Evolutionary conservation across 2,797 vertebrate species (phyloP), one percentile per base, ranked within the genome.

Genomic region (Rhinoraja longicauda): DNA sequence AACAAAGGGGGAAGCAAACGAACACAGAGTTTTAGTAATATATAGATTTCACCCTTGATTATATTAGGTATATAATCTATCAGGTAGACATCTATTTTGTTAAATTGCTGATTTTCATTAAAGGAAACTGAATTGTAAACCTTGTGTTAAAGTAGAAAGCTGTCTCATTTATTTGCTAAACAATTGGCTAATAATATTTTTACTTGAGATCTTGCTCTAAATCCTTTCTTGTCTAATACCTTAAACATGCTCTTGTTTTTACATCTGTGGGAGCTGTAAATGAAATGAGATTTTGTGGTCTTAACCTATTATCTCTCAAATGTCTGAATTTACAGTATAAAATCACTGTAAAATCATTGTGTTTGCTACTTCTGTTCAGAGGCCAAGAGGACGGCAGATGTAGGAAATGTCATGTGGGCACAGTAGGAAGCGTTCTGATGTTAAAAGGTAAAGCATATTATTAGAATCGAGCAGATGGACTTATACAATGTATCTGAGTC

Each of bases 371-470:
- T 53, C 81, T 3, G 10, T 84, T 84, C 26, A 84, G 57, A 84
- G 57, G 81, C 53, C 81, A 62, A 53, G 57, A 84, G 57, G 57
- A 62, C 86, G 82, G 29, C 82, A 86, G 26, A 86, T 86, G 57
- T 62, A 84, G 81, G 53, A 57, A 84, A 84, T 59, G 81, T 84
- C 81, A 84, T 53, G 59, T 26, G 53, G 45, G 81, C 24, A 84
- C 81, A 84, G 45, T 26, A 62, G 82, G 53, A 57, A 86, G 59
- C n/a, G 53, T 62, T 62, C 82, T 62, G n/a, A 62, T 84, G 81
- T 12, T 53, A 15, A 26, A 26, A 84, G 53, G 26, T 59, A 84
- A 84, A 57, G 81, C 81, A 84, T 13, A 59, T 84, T 84, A 84
- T 57, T 57, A 84, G 53, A 81, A 84, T 59, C 57, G 53, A 53